Conservation (phyloP, 2,113 vertebrate species). For the Phycodurus eques region DNA sequence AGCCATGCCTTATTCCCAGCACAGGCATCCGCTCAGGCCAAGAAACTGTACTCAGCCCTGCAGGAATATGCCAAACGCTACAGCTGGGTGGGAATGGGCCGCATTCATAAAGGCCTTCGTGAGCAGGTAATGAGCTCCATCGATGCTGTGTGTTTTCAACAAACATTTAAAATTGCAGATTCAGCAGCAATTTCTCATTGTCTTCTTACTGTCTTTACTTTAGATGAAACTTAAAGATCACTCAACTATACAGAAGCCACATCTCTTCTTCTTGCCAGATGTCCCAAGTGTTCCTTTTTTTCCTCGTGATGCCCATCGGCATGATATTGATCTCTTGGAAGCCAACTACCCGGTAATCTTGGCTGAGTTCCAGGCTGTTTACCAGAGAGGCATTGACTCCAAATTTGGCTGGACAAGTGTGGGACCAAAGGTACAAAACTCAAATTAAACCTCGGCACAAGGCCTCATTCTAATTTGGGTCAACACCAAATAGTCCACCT, state of each 20-base stretch:
- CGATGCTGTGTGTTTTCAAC: background rate
- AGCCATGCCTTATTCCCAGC: conserved; percentile 73
- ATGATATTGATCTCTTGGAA: conserved; percentile 85
- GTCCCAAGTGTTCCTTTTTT: conserved; percentile 84
- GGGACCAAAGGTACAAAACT: conserved; percentile 69
- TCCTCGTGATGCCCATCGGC: conserved; percentile 83
- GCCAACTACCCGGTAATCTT: conserved; percentile 78
- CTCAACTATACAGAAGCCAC: conserved; percentile 81
- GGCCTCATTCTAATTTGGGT: background rate
- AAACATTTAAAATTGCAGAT: background rate
- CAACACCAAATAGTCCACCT: background rate
- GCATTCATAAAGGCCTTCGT: conserved; percentile 78
- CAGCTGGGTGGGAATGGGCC: conserved; percentile 87
- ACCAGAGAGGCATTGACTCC: conserved; percentile 70
- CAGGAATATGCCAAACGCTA: conserved; percentile 85
- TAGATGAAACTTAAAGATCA: conserved; percentile 69
- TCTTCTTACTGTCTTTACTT: background rate
- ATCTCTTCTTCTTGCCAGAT: conserved; percentile 83
- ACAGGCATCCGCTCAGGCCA: conserved; percentile 71
- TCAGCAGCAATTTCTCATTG: conserved; percentile 1
- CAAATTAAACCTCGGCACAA: background rate
- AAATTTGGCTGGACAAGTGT: conserved; percentile 77
- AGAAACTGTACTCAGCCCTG: conserved; percentile 78
- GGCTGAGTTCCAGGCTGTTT: conserved; percentile 79
- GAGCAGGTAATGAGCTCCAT: conserved; percentile 65